Base-by-base conservation (phyloP, 2,888 invertebrate genomes). In the Merodon equestris region DNA sequence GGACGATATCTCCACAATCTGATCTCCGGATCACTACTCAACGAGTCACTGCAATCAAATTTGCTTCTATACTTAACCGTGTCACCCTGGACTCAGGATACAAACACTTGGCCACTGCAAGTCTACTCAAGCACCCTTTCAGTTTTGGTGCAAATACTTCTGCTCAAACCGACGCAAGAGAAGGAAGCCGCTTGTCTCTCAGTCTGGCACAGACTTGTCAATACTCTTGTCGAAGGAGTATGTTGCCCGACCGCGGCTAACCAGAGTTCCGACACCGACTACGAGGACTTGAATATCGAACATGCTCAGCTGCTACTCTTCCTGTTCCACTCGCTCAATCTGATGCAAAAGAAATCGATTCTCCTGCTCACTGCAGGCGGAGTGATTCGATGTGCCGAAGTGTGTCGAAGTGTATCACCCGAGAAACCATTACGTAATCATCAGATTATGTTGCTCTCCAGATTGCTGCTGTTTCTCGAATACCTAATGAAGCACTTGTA, bases 341-440 rank as follows among this genome's bases (percentile, higher is more conserved):
- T 98, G 77, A 97, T 97, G 96, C 97, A 98, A 89, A 98, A 98
- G 90, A 98, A 98, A 88, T 95, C 96, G 1, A 95, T 98, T 1
- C 90, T 98, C 40, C 91, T 98, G 9, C 91, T 95, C 83, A 94
- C 95, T 36, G 94, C 95, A 1, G 94, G 95, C 81, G 95, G 93
- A 3, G 92, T 93, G 4, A 91, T 93, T 66, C 90, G 93, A 64
- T 93, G 93, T 83, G 92, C 92, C 9, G 93, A 93, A 86, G 91
- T 93, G 2, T 91, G 92, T 1, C 90, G 92, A 0, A 84, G 86
- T 60, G 85, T 89, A 34, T 85, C 86, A 7, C 81, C 85, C 1
- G 89, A 88, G 2, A 87, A 87, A 53, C 86, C 86, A 0, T 82
- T 89, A 5, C 85, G 86, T n/a, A 89, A 89, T 71, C 87, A 92